phyloP scores from a whole-genome alignment of 2,797 vertebrate species.

The Ambastaia sidthimunki region DNA sequence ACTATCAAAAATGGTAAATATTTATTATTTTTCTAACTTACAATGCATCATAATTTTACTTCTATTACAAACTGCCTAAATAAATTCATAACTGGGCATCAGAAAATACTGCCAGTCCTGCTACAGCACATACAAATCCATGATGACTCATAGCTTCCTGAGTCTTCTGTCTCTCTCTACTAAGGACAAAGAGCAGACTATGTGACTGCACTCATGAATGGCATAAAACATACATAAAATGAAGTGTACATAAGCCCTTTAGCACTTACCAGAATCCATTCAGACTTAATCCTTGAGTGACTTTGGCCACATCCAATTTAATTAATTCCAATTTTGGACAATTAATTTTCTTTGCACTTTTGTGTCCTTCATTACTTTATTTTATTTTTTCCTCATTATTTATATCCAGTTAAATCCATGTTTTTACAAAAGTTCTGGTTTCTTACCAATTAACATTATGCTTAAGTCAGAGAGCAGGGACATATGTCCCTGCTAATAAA shows the following conservation, averaged over 20 bases:
- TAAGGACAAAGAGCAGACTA: conserved; percentile 69
- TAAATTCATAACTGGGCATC: not conserved
- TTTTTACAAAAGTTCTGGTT: conserved; percentile 29
- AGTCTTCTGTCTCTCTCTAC: conserved; percentile 67
- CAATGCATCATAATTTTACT: not conserved
- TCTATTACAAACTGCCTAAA: not conserved
- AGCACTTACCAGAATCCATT: conserved; percentile 26
- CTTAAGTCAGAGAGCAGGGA: conserved; percentile 4
- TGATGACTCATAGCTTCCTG: conserved; percentile 61
- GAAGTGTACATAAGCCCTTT: conserved; percentile 48
- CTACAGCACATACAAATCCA: not conserved
- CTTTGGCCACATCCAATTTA: conserved; percentile 47
- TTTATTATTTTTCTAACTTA: not conserved
- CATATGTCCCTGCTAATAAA: too few species aligned
- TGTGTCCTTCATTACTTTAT: conserved; percentile 25
- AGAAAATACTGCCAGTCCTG: not conserved
- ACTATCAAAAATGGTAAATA: not conserved
- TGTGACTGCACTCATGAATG: conserved; percentile 61
- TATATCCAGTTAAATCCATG: conserved; percentile 45
- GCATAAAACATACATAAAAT: conserved; percentile 15
- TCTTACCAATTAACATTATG: conserved; percentile 13
- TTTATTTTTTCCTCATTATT: conserved; percentile 40
- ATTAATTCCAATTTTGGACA: conserved; percentile 49
- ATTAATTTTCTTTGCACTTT: conserved; percentile 45
- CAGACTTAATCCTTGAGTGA: conserved; percentile 51